Percentiles rank a stretch among this genome's conserved stretches.
Evolutionary conservation across 2,113 vertebrate species (phyloP).

Genomic region (Halichoeres trimaculatus): DNA sequence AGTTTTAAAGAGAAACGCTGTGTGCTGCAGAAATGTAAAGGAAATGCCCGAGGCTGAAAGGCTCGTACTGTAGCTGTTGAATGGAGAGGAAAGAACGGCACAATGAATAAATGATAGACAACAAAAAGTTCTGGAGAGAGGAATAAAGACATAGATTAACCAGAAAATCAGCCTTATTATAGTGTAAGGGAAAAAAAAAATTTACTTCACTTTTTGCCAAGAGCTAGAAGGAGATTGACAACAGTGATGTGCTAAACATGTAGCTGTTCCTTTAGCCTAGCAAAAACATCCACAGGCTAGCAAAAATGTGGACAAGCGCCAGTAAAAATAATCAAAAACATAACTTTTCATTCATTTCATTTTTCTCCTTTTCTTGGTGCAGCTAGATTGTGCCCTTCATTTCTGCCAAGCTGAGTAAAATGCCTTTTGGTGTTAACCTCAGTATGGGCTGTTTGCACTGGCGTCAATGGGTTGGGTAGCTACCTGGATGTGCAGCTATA

Average conservation of each 20-base stretch:
- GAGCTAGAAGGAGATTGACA: neutral
- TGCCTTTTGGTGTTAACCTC: no score
- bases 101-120: slow-evolving; percentile 61
- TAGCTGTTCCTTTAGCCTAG: no score
- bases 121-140: neutral
- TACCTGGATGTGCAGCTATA: no score
- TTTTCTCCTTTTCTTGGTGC: no score
- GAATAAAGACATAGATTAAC: slow-evolving; percentile 5
- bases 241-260: neutral
- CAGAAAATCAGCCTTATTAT: neutral
- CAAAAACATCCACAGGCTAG: no score
- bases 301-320: no score
- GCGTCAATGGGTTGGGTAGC: no score
- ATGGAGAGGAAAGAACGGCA: slow-evolving; percentile 13
- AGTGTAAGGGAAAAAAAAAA: neutral
- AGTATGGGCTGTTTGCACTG: no score
- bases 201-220: neutral
- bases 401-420: no score
- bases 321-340: no score
- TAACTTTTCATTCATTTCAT: no score
- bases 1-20: slow-evolving; percentile 72
- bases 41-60: slow-evolving; percentile 75
- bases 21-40: slow-evolving; percentile 75
- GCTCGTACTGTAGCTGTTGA: slow-evolving; percentile 9
- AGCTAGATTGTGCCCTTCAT: no score